Base-by-base conservation (phyloP, 2,113 vertebrate genomes). In the Riparia riparia region DNA sequence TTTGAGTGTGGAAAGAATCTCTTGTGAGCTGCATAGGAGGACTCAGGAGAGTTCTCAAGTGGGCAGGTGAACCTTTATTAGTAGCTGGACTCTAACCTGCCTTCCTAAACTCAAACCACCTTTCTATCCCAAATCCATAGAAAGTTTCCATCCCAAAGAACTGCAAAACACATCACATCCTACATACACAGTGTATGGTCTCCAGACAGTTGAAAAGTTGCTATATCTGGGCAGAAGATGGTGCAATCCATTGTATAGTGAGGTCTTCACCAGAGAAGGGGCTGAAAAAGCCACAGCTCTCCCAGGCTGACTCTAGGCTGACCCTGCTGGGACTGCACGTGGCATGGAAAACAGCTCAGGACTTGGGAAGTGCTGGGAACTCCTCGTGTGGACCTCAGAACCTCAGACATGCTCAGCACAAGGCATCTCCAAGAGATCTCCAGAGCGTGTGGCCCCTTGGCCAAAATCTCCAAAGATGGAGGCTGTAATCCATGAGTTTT, bases 151-250 rank as follows among this genome's bases (percentile, higher is more conserved):
- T 71, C 39, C 41, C 71, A 22, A 25, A 44, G 34, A 49, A 65
- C 9, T 41, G 17, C 6, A 14, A 17, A 80, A 24, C n/a, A 19
- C 28, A 28, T 70, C 54, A 6, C 1, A 0, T 25, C 9, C n/a
- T 31, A 3, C 12, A 4, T 1, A 7, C 7, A n/a, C 6, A 24
- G 2, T 3, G 17, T 7, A 1, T 6, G n/a, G 49, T 42, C 45
- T n/a, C 29, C 29, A 15, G 29, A 17, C 5, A 28, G 51, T 1
- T 54, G 65, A 20, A 37, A 42, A 66, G 22, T 13, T 47, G 29
- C 51, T 78, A 14, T 16, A 22, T 44, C 68, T 91, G 31, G 61
- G 73, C 29, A 39, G 89, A 32, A 39, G 28, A 26, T 51, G 50
- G 24, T 60, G 53, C 47, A 66, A 15, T 34, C 50, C 61, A 25